phyloP scores from a whole-genome alignment of 2,888 invertebrate genomes.

The Leucoma salicis region DNA sequence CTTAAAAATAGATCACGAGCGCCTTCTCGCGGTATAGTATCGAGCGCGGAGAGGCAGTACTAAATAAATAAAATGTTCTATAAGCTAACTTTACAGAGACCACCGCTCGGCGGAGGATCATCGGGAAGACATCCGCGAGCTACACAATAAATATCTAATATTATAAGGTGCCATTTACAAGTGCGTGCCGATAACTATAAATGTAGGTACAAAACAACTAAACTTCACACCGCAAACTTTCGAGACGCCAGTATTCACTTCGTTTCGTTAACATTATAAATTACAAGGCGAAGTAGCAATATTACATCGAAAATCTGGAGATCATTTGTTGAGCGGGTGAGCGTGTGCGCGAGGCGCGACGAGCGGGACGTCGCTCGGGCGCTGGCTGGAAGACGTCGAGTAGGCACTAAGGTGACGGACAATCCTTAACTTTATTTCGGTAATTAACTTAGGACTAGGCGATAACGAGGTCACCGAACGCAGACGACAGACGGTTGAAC shows the following conservation, averaged over 20 bases:
- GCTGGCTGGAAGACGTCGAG: conserved; percentile 77
- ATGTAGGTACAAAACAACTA: conserved; percentile 64
- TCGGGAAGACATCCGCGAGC: conserved; percentile 81
- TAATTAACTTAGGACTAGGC: conserved; percentile 76
- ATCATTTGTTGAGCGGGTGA: conserved; percentile 81
- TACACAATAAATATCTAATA: conserved; percentile 80
- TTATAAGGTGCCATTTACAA: conserved; percentile 81
- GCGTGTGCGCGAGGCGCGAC: conserved; percentile 60
- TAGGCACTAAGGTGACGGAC: conserved; percentile 77
- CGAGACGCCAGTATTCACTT: conserved; percentile 79
- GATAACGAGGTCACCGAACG: conserved; percentile 76
- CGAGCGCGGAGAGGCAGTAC: conserved; percentile 80
- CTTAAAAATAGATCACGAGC: conserved; percentile 83
- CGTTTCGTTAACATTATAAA: conserved; percentile 65
- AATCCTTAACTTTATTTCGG: conserved; percentile 75
- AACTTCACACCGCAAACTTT: conserved; percentile 80
- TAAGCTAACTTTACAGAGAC: conserved; percentile 81
- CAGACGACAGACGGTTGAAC: conserved; percentile 82
- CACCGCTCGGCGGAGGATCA: conserved; percentile 81
- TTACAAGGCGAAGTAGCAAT: conserved; percentile 71
- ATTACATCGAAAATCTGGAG: conserved; percentile 78
- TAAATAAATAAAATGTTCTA: conserved; percentile 80
- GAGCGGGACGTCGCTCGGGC: conserved; percentile 66
- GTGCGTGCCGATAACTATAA: conserved; percentile 77
- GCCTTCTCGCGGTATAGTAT: conserved; percentile 81